phyloP scores from a whole-genome alignment of 2,888 invertebrate species.

The Idaea straminata region DNA sequence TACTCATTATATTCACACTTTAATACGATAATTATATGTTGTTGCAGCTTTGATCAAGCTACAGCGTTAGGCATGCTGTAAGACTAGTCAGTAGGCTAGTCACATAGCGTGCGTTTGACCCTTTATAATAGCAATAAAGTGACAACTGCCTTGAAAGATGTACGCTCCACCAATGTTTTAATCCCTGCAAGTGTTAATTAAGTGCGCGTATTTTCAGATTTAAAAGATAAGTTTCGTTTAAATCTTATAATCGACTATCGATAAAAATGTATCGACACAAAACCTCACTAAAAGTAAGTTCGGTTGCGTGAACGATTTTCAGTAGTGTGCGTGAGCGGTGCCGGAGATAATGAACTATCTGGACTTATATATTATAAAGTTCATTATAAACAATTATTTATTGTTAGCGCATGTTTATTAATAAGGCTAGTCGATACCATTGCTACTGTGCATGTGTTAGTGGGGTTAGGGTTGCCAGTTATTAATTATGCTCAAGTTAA shows the following conservation, averaged over 20 bases:
- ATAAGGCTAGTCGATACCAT: slow-evolving; percentile 66
- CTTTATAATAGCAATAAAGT: too few species aligned
- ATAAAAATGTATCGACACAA: slow-evolving; percentile 6
- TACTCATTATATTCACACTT: too few species aligned
- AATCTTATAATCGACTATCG: slow-evolving; percentile 8
- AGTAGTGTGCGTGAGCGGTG: slow-evolving; percentile 62
- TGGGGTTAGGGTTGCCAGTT: slow-evolving; percentile 41
- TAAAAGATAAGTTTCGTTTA: too few species aligned
- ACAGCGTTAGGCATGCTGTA: too few species aligned
- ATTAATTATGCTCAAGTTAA: slow-evolving; percentile 3
- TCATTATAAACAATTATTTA: slow-evolving; percentile 81
- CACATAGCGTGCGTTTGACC: too few species aligned
- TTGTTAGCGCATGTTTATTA: slow-evolving; percentile 80
- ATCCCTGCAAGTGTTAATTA: too few species aligned
- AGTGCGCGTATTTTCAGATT: too few species aligned
- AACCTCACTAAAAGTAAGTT: slow-evolving; percentile 27
- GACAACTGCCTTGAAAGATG: too few species aligned
- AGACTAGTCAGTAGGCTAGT: too few species aligned
- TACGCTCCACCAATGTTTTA: too few species aligned
- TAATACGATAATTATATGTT: too few species aligned
- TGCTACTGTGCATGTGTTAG: slow-evolving; percentile 71
- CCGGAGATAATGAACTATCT: slow-evolving; percentile 77
- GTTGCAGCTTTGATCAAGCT: too few species aligned
- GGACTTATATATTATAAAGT: slow-evolving; percentile 80
- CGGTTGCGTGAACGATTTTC: slow-evolving; percentile 44